Base-by-base conservation (phyloP, 2,113 vertebrate genomes). In the Euleptes europaea region DNA sequence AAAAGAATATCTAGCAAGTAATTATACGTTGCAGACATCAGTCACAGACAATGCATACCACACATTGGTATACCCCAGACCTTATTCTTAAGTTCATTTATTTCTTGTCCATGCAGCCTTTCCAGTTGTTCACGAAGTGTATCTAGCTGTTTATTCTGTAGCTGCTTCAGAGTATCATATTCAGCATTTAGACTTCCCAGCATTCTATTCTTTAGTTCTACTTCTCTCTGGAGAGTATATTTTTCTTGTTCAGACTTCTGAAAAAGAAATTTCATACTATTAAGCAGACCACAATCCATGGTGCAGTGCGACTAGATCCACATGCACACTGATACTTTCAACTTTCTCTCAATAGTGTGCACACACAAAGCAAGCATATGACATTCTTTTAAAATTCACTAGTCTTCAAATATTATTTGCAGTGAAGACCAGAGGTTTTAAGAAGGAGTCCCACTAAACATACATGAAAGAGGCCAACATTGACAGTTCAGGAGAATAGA, bases 201-300 rank as follows among this genome's bases (percentile, higher is more conserved):
- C 96, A 99, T 98, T 23, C 96, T 96, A 80, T 77, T 96, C 95
- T 99, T 99, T 17, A 99, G 94, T 73, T 97, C 97, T 69, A 98
- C 95, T 89, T 99, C 98, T 92, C 96, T 97, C 86, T 98, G 97
- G 72, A 99, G 94, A 21, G 98, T 96, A 63, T 98, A 99, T 86
- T 98, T 99, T 66, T 98, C 97, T 71, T 99, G 98, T 82, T 97
- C 96, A 83, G 94, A 96, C 88, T 86, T 94, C 96, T 97, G 91
- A 75, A 95, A 94, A 90, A 88, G 3, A 96, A 87, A 91, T 31
- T 77, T 57, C 12, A 44, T 3, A 35, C 69, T 9, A 5, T 2
- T 42, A 69, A 40, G 81, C 71, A 84, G 60, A n/a, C 6, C 28
- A 80, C 21, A 49, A 19, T 40, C 69, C 44, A 28, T 76, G 9